A percentile compares a stretch with the other conserved stretches of the same genome.
These are phyloP conservation scores for Leptopilina boulardi DNA, from an alignment of 1,140 invertebrate species.

Conservation along the genomic window DNA sequence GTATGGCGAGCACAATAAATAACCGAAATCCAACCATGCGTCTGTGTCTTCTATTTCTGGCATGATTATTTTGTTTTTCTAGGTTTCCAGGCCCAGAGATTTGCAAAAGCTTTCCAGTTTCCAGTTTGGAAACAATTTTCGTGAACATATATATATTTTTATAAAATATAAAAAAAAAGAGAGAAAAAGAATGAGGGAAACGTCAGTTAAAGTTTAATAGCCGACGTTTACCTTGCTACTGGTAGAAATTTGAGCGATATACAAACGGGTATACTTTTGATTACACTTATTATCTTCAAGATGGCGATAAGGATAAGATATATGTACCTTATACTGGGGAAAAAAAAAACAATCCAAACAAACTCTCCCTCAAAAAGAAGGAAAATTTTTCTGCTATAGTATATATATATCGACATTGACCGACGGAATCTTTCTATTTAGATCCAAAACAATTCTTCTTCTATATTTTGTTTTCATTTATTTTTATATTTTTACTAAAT, in stretches of 20 bases:
- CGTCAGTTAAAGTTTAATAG: constrained; percentile 14
- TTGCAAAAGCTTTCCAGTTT: constrained; percentile 24
- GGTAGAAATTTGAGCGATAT: constrained; percentile 39
- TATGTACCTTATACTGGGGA: neutral
- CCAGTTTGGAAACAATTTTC: constrained; percentile 21
- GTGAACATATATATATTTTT: constrained; percentile 1
- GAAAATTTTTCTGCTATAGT: constrained; percentile 45
- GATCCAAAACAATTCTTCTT: constrained; percentile 9
- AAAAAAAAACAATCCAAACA: constrained; percentile 36
- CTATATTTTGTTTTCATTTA: constrained; percentile 18
- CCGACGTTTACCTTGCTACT: constrained; percentile 55
- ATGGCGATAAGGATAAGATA: constrained; percentile 57
- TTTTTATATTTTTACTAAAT: neutral
- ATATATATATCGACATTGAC: constrained; percentile 20
- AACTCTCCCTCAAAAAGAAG: constrained; percentile 40
- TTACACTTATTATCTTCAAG: constrained; percentile 53
- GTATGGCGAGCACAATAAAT: constrained; percentile 63
- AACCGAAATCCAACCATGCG: constrained; percentile 63
- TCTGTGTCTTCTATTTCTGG: constrained; percentile 64
- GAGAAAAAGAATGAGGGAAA: neutral
- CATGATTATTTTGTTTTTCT: constrained; percentile 29
- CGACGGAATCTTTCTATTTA: constrained; percentile 6
- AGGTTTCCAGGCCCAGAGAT: neutral
- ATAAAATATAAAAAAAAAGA: too few species aligned
- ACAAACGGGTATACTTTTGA: constrained; percentile 58